A percentile compares a stretch with the other conserved stretches of the same genome.
Conservation (phyloP, 2,113 vertebrate species). For the Panthera uncia region DNA sequence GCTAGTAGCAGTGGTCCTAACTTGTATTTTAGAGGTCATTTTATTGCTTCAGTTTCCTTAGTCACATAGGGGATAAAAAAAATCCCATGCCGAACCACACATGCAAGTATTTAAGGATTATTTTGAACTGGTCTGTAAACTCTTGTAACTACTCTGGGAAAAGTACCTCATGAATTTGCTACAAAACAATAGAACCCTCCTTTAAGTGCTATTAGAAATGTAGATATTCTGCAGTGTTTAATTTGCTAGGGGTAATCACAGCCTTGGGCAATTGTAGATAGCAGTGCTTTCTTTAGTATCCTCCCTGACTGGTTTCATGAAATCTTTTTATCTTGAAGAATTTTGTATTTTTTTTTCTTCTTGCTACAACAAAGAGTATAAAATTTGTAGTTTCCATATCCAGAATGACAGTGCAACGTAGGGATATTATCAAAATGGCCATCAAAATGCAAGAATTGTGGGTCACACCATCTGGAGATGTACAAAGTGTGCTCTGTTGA, state of each 20-base stretch:
- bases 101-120: background rate
- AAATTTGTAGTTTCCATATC: slow-evolving; percentile 83
- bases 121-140: slow-evolving; percentile 37
- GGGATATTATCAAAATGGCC: slow-evolving; percentile 82
- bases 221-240: slow-evolving; percentile 59
- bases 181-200: background rate
- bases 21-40: slow-evolving; percentile 29
- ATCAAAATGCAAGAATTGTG: slow-evolving; percentile 82
- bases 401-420: slow-evolving; percentile 81
- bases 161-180: background rate
- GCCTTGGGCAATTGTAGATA: slow-evolving; percentile 30
- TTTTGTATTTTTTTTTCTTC: slow-evolving; percentile 58
- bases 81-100: background rate
- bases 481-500: slow-evolving; percentile 69
- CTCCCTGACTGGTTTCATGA: slow-evolving; percentile 53
- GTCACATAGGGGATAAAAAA: background rate
- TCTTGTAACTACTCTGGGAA: background rate
- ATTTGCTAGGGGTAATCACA: background rate
- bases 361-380: slow-evolving; percentile 77
- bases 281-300: slow-evolving; percentile 40
- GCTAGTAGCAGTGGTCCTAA: background rate
- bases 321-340: slow-evolving; percentile 75
- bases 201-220: slow-evolving; percentile 51
- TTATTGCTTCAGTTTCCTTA: background rate
- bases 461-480: slow-evolving; percentile 81